Evolutionary conservation across 1,140 invertebrate species (phyloP), one percentile per base, ranked within the genome.

Genomic region (Cyclina sinensis): DNA sequence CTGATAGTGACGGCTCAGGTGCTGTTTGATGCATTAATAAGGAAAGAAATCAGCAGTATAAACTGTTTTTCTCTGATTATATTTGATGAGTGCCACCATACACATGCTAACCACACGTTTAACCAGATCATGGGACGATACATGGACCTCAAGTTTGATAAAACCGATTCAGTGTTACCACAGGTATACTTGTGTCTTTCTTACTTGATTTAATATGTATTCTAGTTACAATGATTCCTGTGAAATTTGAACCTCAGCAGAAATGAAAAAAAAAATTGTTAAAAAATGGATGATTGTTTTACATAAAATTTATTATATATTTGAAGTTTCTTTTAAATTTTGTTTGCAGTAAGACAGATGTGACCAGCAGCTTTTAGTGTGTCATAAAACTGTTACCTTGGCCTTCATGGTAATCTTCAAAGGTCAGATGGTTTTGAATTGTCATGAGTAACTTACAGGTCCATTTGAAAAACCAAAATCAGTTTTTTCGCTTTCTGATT

Each of bases 41-140:
- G 91, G 16, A 90, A 94, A 39, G 90, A 89, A 46, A 85, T 92
- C 12, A 46, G 84, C 12, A 70, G 76, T 51, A 80, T 92, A 32
- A 76, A 90, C 76, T 18, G 70, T 30, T 91, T 94, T 57, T 91
- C 92, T 1, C 78, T 94, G 65, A 43, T 94, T n/a, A 88, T 94
- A 24, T 93, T 94, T 86, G 95, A 95, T 88, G 95, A 95, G 80
- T 95, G 95, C 76, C 95, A 95, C 74, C 94, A 95, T 62, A 93
- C 93, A 30, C 81, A 90, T 27, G 92, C 92, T 46, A 90, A 91
- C 1, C 92, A 94, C 74, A 92, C 94, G 12, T 95, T 94, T 91
- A 94, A 94, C 74, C 86, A 90, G 37, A 91, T 94, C 39, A 94
- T 94, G 94, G 65, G 86, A 11, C 24, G 35, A 39, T 94, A 94